Evolutionary conservation across 2,113 vertebrate species (phyloP).

Genomic region (Xyrauchen texanus): DNA sequence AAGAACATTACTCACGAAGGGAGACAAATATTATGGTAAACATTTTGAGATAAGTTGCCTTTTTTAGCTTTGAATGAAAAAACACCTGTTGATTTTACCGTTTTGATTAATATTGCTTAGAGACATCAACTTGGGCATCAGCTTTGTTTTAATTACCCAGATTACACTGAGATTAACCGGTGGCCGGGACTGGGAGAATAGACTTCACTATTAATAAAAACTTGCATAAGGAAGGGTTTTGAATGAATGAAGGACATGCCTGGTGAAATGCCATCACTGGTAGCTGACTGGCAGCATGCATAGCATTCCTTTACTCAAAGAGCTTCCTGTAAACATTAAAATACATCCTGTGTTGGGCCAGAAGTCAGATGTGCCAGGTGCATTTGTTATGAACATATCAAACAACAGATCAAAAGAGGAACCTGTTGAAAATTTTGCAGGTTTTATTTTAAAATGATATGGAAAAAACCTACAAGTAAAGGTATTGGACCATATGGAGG

Average conservation of each 20-base stretch:
- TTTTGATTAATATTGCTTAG: constrained; percentile 8
- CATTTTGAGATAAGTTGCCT: constrained; percentile 53
- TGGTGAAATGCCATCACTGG: constrained; percentile 12
- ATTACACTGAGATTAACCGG: neutral
- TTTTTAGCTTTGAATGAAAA: constrained; percentile 57
- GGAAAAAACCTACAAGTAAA: neutral
- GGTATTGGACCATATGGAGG: constrained; percentile 62
- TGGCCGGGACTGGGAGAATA: constrained; percentile 54
- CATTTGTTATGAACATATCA: constrained; percentile 49
- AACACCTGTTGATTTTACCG: constrained; percentile 66
- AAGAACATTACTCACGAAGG: constrained; percentile 67
- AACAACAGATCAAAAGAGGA: constrained; percentile 46
- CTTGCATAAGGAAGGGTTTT: neutral
- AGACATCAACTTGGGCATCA: no score
- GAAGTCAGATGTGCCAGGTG: constrained; percentile 49
- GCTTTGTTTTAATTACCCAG: no score
- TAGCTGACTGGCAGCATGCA: constrained; percentile 40
- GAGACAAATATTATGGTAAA: constrained; percentile 58
- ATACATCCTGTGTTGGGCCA: constrained; percentile 68
- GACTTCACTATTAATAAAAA: constrained; percentile 59
- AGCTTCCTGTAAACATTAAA: constrained; percentile 79
- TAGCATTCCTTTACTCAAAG: constrained; percentile 67
- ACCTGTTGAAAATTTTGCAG: constrained; percentile 43
- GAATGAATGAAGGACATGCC: constrained; percentile 57
- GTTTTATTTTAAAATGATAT: no score